Base-by-base conservation (phyloP, 2,113 vertebrate genomes). In the Paramisgurnus dabryanus region DNA sequence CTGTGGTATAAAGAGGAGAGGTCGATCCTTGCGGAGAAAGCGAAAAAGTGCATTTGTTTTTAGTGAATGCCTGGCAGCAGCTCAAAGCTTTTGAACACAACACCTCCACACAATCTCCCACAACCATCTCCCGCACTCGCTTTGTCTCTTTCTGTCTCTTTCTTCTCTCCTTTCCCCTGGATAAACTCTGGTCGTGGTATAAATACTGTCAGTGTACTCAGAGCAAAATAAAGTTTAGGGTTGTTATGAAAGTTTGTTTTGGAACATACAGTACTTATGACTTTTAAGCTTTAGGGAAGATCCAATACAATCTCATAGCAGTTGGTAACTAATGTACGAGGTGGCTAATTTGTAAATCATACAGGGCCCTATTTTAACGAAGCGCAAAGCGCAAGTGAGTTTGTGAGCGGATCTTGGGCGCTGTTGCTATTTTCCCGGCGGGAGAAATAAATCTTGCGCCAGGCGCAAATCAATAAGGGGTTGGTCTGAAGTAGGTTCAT, bases 21-120 rank as follows among this genome's bases (percentile, higher is more conserved):
- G 72, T 80, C 63, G 10, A 22, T 49, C 73, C 60, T 1, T 39
- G 22, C 43, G 70, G 64, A 82, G 63, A 61, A 71, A 74, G 22
- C 12, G 15, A 70, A 70, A 64, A 73, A 64, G 17, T 55, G 34
- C 45, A 64, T 63, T 60, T 70, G 67, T 41, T 47, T 76, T 80
- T 39, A 45, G 13, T 70, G 41, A 34, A 47, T 34, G 45, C 9
- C 64, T 83, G 78, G 78, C 67, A 80, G 70, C 17, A 40, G 34
- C 64, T 73, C 55, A 82, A 67, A 75, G 76, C 60, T 66, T 80
- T 58, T 34, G 69, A 58, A 47, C 10, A 57, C 22, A 55, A 57
- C 79, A 8, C 47, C 78, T 79, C 55, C 45, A 43, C 77, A 41
- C 27, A 7, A 72, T 64, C 67, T 40, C 43, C 41, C 18, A 71